Conservation (phyloP, 2,888 invertebrate species). For the Meliscaeva auricollis region DNA sequence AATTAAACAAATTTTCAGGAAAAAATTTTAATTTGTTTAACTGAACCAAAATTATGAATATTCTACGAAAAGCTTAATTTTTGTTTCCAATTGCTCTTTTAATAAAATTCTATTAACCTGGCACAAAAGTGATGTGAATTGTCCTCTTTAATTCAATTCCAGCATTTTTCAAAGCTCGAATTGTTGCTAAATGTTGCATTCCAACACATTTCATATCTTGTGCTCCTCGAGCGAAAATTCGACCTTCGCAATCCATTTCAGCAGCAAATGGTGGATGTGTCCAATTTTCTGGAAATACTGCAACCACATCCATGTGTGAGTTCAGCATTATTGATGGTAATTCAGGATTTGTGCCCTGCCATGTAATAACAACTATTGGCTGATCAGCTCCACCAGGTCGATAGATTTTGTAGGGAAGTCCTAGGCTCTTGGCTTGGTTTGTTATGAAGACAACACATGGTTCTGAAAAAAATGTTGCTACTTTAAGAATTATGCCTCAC, state of each 20-base stretch:
- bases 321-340: slow-evolving; percentile 90
- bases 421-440: slow-evolving; percentile 88
- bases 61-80: no score
- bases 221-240: slow-evolving; percentile 93
- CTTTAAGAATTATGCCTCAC: no score
- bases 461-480: slow-evolving; percentile 87
- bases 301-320: slow-evolving; percentile 98
- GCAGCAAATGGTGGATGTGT: slow-evolving; percentile 94
- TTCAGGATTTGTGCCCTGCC: slow-evolving; percentile 89
- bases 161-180: slow-evolving; percentile 86
- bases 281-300: slow-evolving; percentile 95
- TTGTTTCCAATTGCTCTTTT: not conserved
- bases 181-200: slow-evolving; percentile 90
- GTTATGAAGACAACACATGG: slow-evolving; percentile 89
- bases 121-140: slow-evolving; percentile 89
- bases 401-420: slow-evolving; percentile 87
- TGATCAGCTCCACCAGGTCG: slow-evolving; percentile 86
- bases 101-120: slow-evolving; percentile 85
- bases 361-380: slow-evolving; percentile 92
- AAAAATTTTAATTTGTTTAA: no score
- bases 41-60: no score
- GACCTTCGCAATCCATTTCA: slow-evolving; percentile 92
- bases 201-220: slow-evolving; percentile 95
- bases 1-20: no score
- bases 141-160: slow-evolving; percentile 87